A percentile compares a stretch with the other conserved stretches of the same genome.
These are phyloP conservation scores for Malurus leucopterus DNA, from an alignment of 2,797 vertebrate species.

Conservation along the genomic window DNA sequence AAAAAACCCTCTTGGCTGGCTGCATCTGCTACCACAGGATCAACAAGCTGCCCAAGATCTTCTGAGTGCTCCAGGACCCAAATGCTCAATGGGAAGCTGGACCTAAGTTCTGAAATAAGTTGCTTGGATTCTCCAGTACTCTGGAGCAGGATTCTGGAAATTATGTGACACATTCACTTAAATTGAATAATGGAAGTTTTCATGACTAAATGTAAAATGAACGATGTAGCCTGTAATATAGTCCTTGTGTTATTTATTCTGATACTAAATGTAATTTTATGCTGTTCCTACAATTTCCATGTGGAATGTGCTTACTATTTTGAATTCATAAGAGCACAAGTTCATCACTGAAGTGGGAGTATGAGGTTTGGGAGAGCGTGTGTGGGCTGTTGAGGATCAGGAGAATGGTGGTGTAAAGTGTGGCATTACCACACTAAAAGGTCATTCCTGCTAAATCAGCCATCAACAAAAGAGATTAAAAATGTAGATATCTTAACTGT, in stretches of 20 bases:
- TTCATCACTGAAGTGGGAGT: constrained; percentile 4
- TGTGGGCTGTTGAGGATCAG: neutral
- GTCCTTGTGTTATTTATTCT: constrained; percentile 45
- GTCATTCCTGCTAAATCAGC: neutral
- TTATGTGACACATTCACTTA: constrained; percentile 44
- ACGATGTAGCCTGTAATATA: constrained; percentile 18
- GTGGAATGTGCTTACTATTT: constrained; percentile 48
- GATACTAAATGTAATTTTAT: constrained; percentile 52
- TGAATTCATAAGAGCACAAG: constrained; percentile 29
- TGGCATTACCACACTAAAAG: neutral
- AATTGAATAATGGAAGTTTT: constrained; percentile 48
- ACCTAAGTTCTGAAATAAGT: constrained; percentile 15
- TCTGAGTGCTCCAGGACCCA: neutral
- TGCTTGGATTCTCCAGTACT: neutral
- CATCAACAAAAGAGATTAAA: neutral
- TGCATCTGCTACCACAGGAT: constrained; percentile 24
- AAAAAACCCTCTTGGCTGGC: neutral
- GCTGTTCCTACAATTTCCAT: constrained; percentile 23
- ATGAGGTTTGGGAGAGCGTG: neutral
- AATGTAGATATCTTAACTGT: neutral
- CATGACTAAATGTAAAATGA: constrained; percentile 38
- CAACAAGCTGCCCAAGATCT: neutral
- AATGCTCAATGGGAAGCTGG: neutral
- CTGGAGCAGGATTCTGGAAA: constrained; percentile 42
- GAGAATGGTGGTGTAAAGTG: neutral